phyloP scores from a whole-genome alignment of 2,797 vertebrate species.

The Sebastiscus albofasciatus region DNA sequence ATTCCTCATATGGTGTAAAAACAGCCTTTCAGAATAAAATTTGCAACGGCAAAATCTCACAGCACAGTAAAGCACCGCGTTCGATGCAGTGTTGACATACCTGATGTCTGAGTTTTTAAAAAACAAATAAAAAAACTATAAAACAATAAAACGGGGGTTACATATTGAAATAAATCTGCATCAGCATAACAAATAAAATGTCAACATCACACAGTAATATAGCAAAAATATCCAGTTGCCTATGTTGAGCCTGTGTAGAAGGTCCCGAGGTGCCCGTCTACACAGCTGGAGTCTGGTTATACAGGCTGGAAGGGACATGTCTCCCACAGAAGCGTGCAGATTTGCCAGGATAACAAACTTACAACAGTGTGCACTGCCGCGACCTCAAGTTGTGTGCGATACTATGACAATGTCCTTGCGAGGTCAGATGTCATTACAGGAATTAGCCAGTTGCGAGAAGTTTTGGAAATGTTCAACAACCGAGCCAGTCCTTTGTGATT shows the following conservation, averaged over 20 bases:
- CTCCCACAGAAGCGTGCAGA: conserved; percentile 77
- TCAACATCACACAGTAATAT: conserved; percentile 72
- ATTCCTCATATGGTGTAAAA: conserved; percentile 48
- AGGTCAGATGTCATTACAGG: conserved; percentile 60
- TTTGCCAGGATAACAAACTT: conserved; percentile 78
- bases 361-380: conserved; percentile 69
- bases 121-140: conserved; percentile 43
- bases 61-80: conserved; percentile 68
- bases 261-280: conserved; percentile 59
- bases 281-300: conserved; percentile 72
- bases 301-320: conserved; percentile 63
- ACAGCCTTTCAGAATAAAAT: conserved; percentile 48
- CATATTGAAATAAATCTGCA: conserved; percentile 56
- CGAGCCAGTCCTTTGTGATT: conserved; percentile 96
- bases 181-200: conserved; percentile 69
- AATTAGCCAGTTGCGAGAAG: conserved; percentile 45
- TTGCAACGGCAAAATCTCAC: conserved; percentile 69
- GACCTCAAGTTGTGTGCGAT: conserved; percentile 73
- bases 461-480: conserved; percentile 85
- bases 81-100: conserved; percentile 81
- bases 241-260: conserved; percentile 60
- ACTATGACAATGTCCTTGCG: conserved; percentile 62
- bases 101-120: conserved; percentile 77
- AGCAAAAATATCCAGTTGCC: conserved; percentile 75
- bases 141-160: conserved; percentile 59